Evolutionary conservation across 1,140 invertebrate species (phyloP).

Genomic region (Rhyacophila brunnea): DNA sequence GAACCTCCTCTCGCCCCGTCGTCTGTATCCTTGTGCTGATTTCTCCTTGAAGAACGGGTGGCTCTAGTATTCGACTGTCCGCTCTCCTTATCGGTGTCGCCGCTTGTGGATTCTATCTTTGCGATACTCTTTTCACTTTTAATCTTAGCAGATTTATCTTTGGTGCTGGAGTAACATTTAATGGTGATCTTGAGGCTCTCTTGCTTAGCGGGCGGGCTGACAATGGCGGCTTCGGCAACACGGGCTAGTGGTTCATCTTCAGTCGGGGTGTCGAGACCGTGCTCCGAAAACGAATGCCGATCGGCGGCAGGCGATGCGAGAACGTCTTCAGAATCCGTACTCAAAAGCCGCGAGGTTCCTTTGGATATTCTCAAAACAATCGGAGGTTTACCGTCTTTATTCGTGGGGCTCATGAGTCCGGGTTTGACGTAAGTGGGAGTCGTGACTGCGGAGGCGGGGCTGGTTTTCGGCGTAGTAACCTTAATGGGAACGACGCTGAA

Average conservation of each 20-base stretch:
- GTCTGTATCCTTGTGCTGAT: slow-evolving; percentile 41
- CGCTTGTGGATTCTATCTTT: slow-evolving; percentile 46
- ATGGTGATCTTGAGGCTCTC: slow-evolving; percentile 53
- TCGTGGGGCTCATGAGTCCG: slow-evolving; percentile 45
- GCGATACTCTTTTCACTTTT: slow-evolving; percentile 49
- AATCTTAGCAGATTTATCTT: slow-evolving; percentile 55
- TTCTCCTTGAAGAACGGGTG: slow-evolving; percentile 33
- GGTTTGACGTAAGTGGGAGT: slow-evolving; percentile 45
- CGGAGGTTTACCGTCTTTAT: slow-evolving; percentile 45
- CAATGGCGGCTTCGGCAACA: slow-evolving; percentile 47
- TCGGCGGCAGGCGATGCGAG: slow-evolving; percentile 53
- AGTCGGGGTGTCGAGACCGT: slow-evolving; percentile 43
- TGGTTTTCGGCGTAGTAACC: slow-evolving; percentile 46
- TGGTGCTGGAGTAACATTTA: slow-evolving; percentile 50
- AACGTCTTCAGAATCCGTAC: slow-evolving; percentile 61
- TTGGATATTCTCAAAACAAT: slow-evolving; percentile 63
- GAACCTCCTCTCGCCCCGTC: slow-evolving; percentile 49
- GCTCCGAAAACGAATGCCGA: slow-evolving; percentile 44
- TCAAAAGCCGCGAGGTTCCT: slow-evolving; percentile 61
- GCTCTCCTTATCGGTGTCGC: slow-evolving; percentile 23
- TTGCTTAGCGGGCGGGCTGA: slow-evolving; percentile 50
- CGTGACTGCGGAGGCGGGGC: slow-evolving; percentile 47
- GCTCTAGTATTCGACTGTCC: slow-evolving; percentile 28
- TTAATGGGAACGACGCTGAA: slow-evolving; percentile 28
- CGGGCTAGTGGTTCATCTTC: slow-evolving; percentile 43